Base-by-base conservation (phyloP, 2,888 invertebrate genomes). In the Drosophila prolongata region DNA sequence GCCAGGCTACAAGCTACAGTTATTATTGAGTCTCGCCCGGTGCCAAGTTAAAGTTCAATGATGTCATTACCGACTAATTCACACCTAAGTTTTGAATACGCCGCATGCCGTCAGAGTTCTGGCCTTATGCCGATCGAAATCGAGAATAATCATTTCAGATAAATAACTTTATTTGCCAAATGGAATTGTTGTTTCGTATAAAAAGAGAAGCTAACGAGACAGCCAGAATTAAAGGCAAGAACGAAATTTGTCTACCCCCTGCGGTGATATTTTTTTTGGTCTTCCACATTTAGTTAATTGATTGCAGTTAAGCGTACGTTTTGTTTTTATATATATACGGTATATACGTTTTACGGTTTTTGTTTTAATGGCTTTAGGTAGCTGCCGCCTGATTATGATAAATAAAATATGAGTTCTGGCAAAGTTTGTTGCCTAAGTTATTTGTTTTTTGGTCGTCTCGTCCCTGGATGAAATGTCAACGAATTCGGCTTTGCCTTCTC, bases 11-110 rank as follows among this genome's bases (percentile, higher is more conserved):
- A 87, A 87, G 84, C 84, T 89, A 81, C 84, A 89, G 76, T 89
- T 85, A 76, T 72, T 71, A 60, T 66, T 53, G 56, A 73, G 71
- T 73, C 79, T 80, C 78, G 70, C 67, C 67, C 75, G 73, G 71
- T 88, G 75, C 72, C 83, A 73, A 84, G 88, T 88, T 84, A 89
- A 85, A 89, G 85, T 85, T 89, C 87, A 85, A 84, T 85, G 85
- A 85, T 89, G 85, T 85, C 85, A 89, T 85, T 85, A 89, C 84
- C 81, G 76, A 81, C 87, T 89, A 84, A 89, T 87, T 87, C 89
- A 89, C 89, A 89, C 89, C 85, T 89, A 73, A 83, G 79, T 78
- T 80, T 84, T 89, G 88, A 86, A 69, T 88, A 82, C 88, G 78
- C 70, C 73, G 76, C 79, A 87, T 64, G 77, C 70, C 68, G 52